phyloP scores from a whole-genome alignment of 2,888 invertebrate species.

The Dryococelus australis region DNA sequence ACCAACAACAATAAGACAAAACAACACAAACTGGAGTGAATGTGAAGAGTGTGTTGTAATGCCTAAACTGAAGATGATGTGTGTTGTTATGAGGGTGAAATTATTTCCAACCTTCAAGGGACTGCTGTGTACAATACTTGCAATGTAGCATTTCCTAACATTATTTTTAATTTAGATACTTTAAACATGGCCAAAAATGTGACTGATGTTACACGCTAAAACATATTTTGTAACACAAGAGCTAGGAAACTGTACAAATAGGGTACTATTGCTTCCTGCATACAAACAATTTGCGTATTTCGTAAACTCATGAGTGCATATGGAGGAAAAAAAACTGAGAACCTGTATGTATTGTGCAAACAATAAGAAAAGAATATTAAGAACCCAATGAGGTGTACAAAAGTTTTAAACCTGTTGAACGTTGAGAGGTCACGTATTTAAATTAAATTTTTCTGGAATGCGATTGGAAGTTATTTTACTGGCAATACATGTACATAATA shows the following conservation, averaged over 20 bases:
- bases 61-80: background rate
- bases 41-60: background rate
- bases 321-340: background rate
- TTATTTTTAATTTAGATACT: background rate
- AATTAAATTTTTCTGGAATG: no score
- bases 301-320: background rate
- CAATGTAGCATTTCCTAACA: background rate
- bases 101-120: background rate
- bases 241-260: background rate
- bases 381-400: no score
- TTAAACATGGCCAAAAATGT: background rate
- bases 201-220: background rate
- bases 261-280: background rate
- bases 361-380: no score
- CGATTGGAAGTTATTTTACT: no score
- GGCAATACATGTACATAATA: no score
- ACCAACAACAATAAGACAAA: background rate
- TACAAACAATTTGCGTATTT: background rate
- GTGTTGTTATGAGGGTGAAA: background rate
- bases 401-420: no score
- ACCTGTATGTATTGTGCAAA: no score
- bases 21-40: background rate
- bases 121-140: background rate
- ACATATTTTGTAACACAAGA: background rate
- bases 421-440: no score